Percentiles rank a stretch among this genome's conserved stretches.
phyloP scores from a whole-genome alignment of 2,113 vertebrate genomes.

The Psephotus haematonotus region DNA sequence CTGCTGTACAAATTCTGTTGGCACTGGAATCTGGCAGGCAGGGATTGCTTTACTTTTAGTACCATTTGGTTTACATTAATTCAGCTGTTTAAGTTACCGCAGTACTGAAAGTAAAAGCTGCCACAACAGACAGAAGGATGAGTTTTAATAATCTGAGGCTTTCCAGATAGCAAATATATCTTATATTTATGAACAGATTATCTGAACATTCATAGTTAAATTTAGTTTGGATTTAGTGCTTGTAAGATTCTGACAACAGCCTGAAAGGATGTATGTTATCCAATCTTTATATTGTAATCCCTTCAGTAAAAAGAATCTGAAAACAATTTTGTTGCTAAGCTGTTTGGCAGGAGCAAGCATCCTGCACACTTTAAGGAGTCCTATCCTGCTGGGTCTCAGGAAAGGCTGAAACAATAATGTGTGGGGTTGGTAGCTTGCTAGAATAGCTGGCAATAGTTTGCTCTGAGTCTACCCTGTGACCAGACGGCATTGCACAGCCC shows the following conservation, averaged over 20 bases:
- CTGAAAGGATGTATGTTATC: background rate
- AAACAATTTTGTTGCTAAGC: background rate
- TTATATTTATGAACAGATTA: background rate
- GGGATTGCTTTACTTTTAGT: background rate
- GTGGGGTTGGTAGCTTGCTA: background rate
- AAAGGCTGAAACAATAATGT: background rate
- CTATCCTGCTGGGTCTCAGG: background rate
- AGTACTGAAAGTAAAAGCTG: background rate
- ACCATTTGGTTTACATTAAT: constrained; percentile 37
- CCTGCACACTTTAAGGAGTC: background rate
- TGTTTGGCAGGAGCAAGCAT: background rate
- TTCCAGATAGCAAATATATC: background rate
- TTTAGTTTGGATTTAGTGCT: background rate
- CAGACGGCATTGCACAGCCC: background rate
- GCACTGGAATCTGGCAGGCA: background rate
- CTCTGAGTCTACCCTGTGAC: background rate
- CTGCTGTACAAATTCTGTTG: background rate
- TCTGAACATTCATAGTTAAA: background rate
- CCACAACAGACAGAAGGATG: constrained; percentile 1
- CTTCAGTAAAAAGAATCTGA: background rate
- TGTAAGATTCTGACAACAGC: background rate
- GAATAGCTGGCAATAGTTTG: background rate
- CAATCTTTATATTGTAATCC: background rate
- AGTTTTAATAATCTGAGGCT: constrained; percentile 25
- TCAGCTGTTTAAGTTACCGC: constrained; percentile 4